phyloP scores from a whole-genome alignment of 1,140 invertebrate genomes.

The Diuraphis noxia region DNA sequence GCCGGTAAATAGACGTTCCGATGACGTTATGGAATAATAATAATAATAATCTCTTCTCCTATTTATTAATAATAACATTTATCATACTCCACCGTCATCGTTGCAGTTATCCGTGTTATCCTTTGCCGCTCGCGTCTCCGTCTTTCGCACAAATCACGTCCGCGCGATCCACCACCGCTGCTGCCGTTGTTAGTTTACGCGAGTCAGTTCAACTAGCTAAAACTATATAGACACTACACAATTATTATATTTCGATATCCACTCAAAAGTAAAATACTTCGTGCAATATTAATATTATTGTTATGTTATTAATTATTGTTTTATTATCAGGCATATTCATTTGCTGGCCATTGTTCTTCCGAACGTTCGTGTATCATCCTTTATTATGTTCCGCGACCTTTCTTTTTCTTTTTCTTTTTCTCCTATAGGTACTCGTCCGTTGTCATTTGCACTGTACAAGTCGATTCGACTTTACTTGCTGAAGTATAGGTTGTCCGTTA shows the following conservation, averaged over 20 bases:
- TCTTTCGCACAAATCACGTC: neutral
- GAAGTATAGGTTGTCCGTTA: neutral
- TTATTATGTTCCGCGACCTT: neutral
- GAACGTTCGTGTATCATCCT: neutral
- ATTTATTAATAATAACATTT: neutral
- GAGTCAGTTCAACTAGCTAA: neutral
- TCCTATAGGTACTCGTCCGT: neutral
- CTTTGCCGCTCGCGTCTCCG: neutral
- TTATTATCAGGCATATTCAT: neutral
- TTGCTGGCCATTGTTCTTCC: neutral
- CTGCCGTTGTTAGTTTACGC: neutral
- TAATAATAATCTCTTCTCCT: neutral
- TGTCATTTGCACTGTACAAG: neutral
- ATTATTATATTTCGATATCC: neutral
- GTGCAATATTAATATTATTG: neutral
- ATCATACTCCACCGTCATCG: neutral
- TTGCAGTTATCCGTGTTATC: neutral
- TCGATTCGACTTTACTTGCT: neutral
- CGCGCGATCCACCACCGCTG: neutral
- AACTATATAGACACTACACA: too few species aligned
- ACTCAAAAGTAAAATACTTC: neutral
- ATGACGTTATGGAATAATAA: conserved; percentile 19
- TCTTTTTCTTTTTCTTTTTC: neutral
- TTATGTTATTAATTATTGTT: neutral
- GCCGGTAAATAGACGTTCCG: conserved; percentile 24